Percentiles rank a stretch among this genome's conserved stretches.
These are phyloP conservation scores for Drosophila suzukii DNA, from an alignment of 1,140 invertebrate genomes.

Conservation along the genomic window DNA sequence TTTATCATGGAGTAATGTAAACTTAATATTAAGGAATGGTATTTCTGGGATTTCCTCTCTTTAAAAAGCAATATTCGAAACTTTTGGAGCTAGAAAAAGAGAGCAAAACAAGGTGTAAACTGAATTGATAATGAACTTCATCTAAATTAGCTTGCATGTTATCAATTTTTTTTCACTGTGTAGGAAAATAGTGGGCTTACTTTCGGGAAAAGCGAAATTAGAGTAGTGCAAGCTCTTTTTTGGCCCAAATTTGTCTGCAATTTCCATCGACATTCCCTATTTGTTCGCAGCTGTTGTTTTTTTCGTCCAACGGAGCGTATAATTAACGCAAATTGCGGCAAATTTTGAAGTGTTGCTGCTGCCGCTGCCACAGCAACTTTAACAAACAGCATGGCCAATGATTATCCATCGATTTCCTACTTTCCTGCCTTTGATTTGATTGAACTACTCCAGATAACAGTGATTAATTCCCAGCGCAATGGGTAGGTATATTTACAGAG, in stretches of 20 bases:
- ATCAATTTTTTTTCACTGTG: background rate
- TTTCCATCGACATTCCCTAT: constrained; percentile 42
- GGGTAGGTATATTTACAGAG: background rate
- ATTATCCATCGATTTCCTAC: constrained; percentile 42
- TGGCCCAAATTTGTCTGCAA: constrained; percentile 43
- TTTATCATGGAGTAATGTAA: no score
- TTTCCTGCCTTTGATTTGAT: constrained; percentile 14
- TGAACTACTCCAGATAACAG: constrained; percentile 11
- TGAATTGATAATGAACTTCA: no score
- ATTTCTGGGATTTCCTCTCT: no score
- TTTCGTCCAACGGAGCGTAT: constrained; percentile 69
- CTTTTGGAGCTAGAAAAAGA: no score
- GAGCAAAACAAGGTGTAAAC: no score
- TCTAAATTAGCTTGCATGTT: no score
- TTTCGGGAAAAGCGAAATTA: constrained; percentile 25
- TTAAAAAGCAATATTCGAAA: no score
- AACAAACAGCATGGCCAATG: constrained; percentile 8
- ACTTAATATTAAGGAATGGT: no score
- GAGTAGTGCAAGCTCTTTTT: constrained; percentile 3
- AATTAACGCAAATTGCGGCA: constrained; percentile 65
- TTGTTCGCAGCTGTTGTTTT: constrained; percentile 22
- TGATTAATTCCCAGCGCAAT: constrained; percentile 5
- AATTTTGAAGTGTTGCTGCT: constrained; percentile 24
- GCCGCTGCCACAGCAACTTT: constrained; percentile 1
- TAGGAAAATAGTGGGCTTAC: constrained; percentile 33